phyloP scores from a whole-genome alignment of 2,888 invertebrate genomes.

The Physocephala rufipes region DNA sequence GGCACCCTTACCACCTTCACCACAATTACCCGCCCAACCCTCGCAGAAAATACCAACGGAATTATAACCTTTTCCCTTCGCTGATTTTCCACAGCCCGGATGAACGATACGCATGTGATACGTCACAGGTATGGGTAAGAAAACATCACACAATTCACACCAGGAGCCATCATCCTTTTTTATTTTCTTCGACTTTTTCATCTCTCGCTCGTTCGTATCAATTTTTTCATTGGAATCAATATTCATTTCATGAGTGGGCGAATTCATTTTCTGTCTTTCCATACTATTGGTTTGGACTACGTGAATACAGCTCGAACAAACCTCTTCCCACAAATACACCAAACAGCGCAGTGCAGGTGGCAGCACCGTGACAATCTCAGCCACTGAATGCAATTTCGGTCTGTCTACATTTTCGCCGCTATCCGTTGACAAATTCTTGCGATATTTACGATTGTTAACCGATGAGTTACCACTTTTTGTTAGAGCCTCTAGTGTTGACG shows the following conservation, averaged over 20 bases:
- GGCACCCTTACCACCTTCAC: constrained; percentile 81
- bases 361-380: constrained; percentile 74
- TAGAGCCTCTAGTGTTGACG: constrained; percentile 79
- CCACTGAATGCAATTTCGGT: constrained; percentile 62
- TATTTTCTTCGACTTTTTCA: constrained; percentile 58
- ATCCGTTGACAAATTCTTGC: constrained; percentile 58
- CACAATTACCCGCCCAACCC: constrained; percentile 90
- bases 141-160: constrained; percentile 89
- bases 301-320: constrained; percentile 75
- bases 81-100: constrained; percentile 88
- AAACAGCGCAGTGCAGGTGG: constrained; percentile 89
- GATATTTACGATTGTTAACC: constrained; percentile 75
- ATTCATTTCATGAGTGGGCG: constrained; percentile 50
- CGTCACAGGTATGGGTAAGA: constrained; percentile 80
- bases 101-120: constrained; percentile 92
- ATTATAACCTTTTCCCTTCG: constrained; percentile 91
- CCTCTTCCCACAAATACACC: constrained; percentile 90
- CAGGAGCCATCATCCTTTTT: constrained; percentile 65
- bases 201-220: constrained; percentile 20
- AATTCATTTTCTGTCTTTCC: constrained; percentile 57
- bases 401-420: constrained; percentile 50
- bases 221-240: constrained; percentile 49
- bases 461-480: constrained; percentile 83
- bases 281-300: constrained; percentile 66
- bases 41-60: constrained; percentile 87